phyloP scores from a whole-genome alignment of 2,888 invertebrate genomes.

The Clostera curtula region DNA sequence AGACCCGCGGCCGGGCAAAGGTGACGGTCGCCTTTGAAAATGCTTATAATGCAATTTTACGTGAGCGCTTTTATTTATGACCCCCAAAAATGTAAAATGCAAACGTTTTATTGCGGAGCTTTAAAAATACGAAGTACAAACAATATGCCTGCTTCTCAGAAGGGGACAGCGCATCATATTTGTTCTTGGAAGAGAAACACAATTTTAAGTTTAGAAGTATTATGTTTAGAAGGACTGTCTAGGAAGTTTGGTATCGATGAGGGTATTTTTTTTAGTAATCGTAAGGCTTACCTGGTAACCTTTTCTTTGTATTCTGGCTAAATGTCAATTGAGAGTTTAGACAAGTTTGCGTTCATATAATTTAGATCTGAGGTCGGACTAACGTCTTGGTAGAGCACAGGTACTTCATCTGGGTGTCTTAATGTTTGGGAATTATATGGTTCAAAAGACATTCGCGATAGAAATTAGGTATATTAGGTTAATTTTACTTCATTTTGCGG shows the following conservation, averaged over 20 bases:
- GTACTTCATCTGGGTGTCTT: no score
- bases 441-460: no score
- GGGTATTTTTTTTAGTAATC: no score
- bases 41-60: constrained; percentile 74
- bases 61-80: constrained; percentile 65
- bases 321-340: no score
- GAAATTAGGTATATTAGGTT: no score
- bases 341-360: no score
- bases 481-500: no score
- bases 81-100: constrained; percentile 70
- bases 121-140: constrained; percentile 71
- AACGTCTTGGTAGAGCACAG: no score
- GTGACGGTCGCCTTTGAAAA: constrained; percentile 61
- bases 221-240: constrained; percentile 27
- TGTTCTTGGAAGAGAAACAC: constrained; percentile 39
- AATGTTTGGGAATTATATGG: no score
- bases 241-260: constrained; percentile 12
- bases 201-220: constrained; percentile 33
- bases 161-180: constrained; percentile 58
- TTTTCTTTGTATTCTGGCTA: no score
- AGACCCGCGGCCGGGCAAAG: constrained; percentile 44
- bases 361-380: no score
- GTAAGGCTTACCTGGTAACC: no score
- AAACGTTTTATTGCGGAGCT: constrained; percentile 70
- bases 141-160: constrained; percentile 59